Evolutionary conservation across 2,888 invertebrate genomes (phyloP).

Genomic region (Pristionchus mayeri): DNA sequence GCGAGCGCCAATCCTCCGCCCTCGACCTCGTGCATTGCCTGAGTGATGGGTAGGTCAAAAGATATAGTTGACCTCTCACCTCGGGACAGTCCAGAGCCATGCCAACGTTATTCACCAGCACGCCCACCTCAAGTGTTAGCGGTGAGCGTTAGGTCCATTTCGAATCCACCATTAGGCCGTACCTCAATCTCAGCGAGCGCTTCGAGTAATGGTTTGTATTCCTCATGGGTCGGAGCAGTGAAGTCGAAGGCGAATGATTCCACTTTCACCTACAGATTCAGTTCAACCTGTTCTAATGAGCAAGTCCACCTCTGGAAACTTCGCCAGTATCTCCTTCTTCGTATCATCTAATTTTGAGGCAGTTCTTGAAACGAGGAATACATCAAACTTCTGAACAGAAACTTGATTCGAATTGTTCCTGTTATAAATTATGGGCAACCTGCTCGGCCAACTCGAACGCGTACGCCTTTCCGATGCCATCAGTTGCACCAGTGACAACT

Average conservation of each 20-base stretch:
- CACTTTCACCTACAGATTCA: conserved; percentile 63
- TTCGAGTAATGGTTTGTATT: conserved; percentile 65
- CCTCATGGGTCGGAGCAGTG: conserved; percentile 54
- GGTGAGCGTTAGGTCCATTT: neutral
- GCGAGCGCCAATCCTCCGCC: conserved; percentile 68
- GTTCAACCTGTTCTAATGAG: neutral
- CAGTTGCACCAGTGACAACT: conserved; percentile 15
- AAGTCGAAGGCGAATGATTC: conserved; percentile 70
- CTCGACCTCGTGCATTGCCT: conserved; percentile 67
- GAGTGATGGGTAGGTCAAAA: neutral
- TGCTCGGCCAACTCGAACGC: neutral
- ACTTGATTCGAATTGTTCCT: neutral
- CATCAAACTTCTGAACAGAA: neutral
- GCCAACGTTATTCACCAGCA: conserved; percentile 90
- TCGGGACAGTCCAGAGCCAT: conserved; percentile 89
- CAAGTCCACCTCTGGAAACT: neutral
- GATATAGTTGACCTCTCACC: conserved; percentile 61
- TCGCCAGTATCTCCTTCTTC: neutral
- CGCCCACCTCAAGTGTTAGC: conserved; percentile 48
- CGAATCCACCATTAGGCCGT: neutral
- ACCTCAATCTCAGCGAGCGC: conserved; percentile 69
- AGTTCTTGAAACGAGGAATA: neutral
- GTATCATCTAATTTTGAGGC: neutral
- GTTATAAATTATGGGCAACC: neutral
- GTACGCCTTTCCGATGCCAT: conserved; percentile 23